Conservation (phyloP, 2,113 vertebrate genomes). For the Caretta caretta region DNA sequence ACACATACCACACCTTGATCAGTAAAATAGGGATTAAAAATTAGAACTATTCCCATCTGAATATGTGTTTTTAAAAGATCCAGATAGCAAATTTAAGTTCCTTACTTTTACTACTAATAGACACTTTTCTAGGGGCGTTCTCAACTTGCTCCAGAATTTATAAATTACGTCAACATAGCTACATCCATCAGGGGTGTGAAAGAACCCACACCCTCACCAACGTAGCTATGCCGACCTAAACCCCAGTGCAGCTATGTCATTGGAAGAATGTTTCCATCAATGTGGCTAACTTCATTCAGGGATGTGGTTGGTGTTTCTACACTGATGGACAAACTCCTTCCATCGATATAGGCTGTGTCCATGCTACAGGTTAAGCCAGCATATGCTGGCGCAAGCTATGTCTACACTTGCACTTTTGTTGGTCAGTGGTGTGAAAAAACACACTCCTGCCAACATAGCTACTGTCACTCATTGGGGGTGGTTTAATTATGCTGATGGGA, state of each 20-base stretch:
- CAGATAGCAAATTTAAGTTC: conserved; percentile 7
- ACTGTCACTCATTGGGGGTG: too few relatives aligned
- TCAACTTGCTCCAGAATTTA: neutral
- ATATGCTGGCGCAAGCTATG: neutral
- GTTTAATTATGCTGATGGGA: too few relatives aligned
- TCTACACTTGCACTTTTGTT: too few relatives aligned
- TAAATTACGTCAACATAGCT: neutral
- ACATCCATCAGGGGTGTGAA: neutral
- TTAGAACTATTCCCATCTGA: conserved; percentile 20
- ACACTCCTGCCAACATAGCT: too few relatives aligned
- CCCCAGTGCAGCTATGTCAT: neutral
- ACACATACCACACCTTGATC: conserved; percentile 31
- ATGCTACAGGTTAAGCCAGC: neutral
- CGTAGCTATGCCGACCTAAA: neutral
- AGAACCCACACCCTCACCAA: neutral
- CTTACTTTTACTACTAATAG: conserved; percentile 6
- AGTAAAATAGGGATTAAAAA: conserved; percentile 9
- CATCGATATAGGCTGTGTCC: neutral
- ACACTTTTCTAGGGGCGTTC: neutral
- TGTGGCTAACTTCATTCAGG: neutral
- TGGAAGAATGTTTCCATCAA: neutral
- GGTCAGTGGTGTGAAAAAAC: too few relatives aligned
- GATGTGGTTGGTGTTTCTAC: neutral
- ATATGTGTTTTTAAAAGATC: conserved; percentile 3
- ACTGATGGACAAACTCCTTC: neutral